These are phyloP conservation scores for Chaunax sp. DNA, from an alignment of 2,797 vertebrate species.

Conservation along the genomic window DNA sequence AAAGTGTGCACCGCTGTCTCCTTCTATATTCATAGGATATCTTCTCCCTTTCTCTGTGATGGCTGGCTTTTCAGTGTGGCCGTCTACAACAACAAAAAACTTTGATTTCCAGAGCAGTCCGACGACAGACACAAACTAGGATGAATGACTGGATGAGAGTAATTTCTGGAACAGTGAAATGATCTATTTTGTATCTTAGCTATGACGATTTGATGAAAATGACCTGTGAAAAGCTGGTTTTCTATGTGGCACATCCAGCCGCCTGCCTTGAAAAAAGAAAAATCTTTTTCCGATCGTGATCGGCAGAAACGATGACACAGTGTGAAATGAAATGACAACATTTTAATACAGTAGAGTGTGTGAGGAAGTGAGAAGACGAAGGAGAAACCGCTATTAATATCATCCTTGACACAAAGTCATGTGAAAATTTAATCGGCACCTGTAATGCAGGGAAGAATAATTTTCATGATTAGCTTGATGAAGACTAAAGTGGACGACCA, in stretches of 20 bases:
- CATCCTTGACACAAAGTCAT: too few relatives aligned
- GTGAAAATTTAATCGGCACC: too few relatives aligned
- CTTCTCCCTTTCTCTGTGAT: not conserved
- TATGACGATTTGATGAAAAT: conserved; percentile 6
- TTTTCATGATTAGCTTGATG: conserved; percentile 49
- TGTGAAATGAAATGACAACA: too few relatives aligned
- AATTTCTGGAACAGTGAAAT: not conserved
- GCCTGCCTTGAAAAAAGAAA: not conserved
- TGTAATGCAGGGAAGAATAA: conserved; percentile 11
- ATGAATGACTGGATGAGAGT: too few relatives aligned
- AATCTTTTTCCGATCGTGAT: too few relatives aligned
- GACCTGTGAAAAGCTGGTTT: conserved; percentile 24
- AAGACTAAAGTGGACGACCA: conserved; percentile 35
- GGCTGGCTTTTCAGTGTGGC: not conserved
- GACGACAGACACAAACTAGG: not conserved
- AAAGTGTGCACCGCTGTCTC: too few relatives aligned
- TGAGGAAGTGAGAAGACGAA: conserved; percentile 3
- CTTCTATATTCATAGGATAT: too few relatives aligned
- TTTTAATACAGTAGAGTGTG: not conserved
- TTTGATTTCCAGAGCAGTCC: not conserved
- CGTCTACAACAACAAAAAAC: not conserved
- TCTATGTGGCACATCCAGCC: conserved; percentile 14
- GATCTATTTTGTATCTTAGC: not conserved
- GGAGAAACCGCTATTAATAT: too few relatives aligned
- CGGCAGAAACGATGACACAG: too few relatives aligned